Conservation (phyloP, 2,888 invertebrate species). For the Watsonalla cultraria region DNA sequence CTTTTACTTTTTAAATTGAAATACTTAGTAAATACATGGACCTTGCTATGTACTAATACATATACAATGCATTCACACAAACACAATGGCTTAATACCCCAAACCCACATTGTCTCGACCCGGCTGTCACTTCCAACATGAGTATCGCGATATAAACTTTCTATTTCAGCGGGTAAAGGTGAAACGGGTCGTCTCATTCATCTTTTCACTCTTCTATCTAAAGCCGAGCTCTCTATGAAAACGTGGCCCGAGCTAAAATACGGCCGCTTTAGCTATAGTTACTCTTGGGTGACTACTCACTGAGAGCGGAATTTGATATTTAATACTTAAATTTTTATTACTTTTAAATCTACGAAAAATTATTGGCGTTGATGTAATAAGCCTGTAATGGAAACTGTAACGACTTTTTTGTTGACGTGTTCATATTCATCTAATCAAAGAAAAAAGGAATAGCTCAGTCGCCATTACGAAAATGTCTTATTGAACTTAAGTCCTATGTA, state of each 20-base stretch:
- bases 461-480: background rate
- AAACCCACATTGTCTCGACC: slow-evolving; percentile 16
- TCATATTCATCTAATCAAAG: background rate
- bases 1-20: too few relatives aligned
- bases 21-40: background rate
- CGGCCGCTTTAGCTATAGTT: slow-evolving; percentile 32
- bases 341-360: slow-evolving; percentile 29
- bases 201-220: slow-evolving; percentile 46
- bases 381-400: too few relatives aligned
- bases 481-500: background rate
- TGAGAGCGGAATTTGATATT: slow-evolving; percentile 25
- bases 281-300: slow-evolving; percentile 33
- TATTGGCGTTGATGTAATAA: slow-evolving; percentile 9
- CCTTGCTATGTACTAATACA: background rate
- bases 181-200: slow-evolving; percentile 49
- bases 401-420: too few relatives aligned
- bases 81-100: slow-evolving; percentile 9
- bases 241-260: slow-evolving; percentile 43
- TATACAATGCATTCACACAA: slow-evolving; percentile 5
- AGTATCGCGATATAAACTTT: slow-evolving; percentile 27
- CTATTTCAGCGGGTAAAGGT: slow-evolving; percentile 38
- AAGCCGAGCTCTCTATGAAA: slow-evolving; percentile 50
- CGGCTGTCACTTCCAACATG: background rate
- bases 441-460: background rate
- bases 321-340: slow-evolving; percentile 14